Conservation (phyloP, 2,113 vertebrate species). For the Malurus cyaneus region DNA sequence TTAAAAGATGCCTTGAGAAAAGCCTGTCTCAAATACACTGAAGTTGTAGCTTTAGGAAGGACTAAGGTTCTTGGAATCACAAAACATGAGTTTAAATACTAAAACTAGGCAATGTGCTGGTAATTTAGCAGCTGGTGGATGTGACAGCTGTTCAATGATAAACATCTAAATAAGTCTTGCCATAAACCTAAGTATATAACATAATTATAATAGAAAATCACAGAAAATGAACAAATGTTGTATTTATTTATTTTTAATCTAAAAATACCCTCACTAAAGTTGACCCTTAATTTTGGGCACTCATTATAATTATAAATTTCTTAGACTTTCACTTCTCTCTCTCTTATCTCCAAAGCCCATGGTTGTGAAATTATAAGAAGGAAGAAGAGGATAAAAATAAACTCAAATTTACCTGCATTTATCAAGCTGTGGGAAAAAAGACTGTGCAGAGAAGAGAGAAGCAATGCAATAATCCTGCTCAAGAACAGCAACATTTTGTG, state of each 20-base stretch:
- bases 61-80: background rate
- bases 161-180: background rate
- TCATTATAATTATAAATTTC: background rate
- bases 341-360: background rate
- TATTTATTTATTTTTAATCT: background rate
- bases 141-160: background rate
- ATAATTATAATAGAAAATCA: background rate
- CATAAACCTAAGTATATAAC: background rate
- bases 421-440: background rate
- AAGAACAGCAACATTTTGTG: background rate
- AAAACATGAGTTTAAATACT: background rate
- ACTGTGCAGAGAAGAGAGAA: background rate
- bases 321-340: background rate
- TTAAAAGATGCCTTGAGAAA: background rate
- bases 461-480: background rate
- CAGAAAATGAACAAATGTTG: background rate
- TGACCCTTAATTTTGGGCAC: background rate
- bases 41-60: background rate
- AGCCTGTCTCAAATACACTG: background rate
- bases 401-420: background rate
- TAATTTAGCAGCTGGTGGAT: background rate
- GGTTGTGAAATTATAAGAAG: background rate
- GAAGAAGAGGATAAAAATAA: background rate
- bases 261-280: background rate
- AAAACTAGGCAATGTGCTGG: background rate